A percentile compares a stretch with the other conserved stretches of the same genome.
phyloP scores from a whole-genome alignment of 2,797 vertebrate species.

The Perodicticus potto region DNA sequence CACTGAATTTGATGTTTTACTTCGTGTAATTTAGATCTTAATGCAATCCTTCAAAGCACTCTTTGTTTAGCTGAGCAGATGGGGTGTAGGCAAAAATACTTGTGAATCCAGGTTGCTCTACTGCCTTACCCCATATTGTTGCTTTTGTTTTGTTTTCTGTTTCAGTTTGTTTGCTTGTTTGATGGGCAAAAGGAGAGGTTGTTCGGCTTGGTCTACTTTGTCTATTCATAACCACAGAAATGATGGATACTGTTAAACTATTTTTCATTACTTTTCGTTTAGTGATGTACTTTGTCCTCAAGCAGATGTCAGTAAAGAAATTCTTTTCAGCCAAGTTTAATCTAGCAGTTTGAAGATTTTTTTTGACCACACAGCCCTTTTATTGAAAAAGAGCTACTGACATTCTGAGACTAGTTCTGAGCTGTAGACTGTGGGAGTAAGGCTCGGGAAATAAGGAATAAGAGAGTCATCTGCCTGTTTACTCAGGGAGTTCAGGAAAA shows the following conservation, averaged over 20 bases:
- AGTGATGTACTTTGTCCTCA: not conserved
- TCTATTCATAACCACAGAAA: not conserved
- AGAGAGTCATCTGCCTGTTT: not conserved
- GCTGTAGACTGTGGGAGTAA: not conserved
- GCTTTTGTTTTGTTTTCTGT: not conserved
- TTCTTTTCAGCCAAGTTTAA: not conserved
- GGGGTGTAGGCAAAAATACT: not conserved
- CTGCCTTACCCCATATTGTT: not conserved
- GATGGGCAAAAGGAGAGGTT: not conserved
- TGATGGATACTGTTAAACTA: not conserved
- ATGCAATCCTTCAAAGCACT: not conserved
- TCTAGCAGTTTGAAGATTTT: not conserved
- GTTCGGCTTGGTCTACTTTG: not conserved
- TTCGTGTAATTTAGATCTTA: not conserved
- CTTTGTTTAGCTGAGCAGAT: not conserved
- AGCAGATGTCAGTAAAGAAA: slow-evolving; percentile 17
- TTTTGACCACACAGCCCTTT: not conserved
- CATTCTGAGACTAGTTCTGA: not conserved
- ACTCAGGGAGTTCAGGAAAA: not conserved
- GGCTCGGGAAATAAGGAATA: not conserved
- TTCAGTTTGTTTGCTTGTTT: not conserved
- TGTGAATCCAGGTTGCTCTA: not conserved
- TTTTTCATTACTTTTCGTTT: not conserved
- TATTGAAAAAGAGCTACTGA: not conserved
- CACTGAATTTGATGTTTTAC: not conserved